Base-by-base conservation (phyloP, 2,113 vertebrate species). In the Coreoperca whiteheadi region DNA sequence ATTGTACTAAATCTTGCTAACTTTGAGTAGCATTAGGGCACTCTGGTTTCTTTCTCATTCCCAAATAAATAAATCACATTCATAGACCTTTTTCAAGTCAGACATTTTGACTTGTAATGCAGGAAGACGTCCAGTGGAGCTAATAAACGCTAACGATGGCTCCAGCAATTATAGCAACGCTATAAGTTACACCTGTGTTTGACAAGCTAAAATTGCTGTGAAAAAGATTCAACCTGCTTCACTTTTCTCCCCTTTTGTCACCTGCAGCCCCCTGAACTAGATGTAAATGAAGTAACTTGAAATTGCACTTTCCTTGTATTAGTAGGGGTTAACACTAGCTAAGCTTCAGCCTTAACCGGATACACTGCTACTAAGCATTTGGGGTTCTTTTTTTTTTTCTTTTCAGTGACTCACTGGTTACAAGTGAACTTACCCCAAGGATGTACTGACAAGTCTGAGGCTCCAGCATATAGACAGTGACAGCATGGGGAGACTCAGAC, bases 401-500 rank as follows among this genome's bases (percentile, higher is more conserved):
- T 61, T 77, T 20, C 23, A 37, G 23, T 32, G 41, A 79, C 64
- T 71, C 43, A 4, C 3, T 61, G 53, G 12, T 61, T 46, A 41
- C 46, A 50, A 61, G 74, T 59, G 12, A 87, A 95, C 97, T 68
- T 92, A 99, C 98, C 96, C 98, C 98, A 9, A 99, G 98, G 85
- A 99, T 95, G 88, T 99, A 99, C 20, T 99, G 98, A 92, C 98
- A 99, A 54, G 97, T 97, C 61, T 99, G 97, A 90, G 98, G 98
- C 85, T 99, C 98, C 84, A 99, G 88, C 97, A 99, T 98, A 85
- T 99, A 99, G 43, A 99, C 96, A 51, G 98, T 99, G 74, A 99
- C 98, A n/a, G 98, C 98, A 0, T 99, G 98, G 78, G 98, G 98
- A 69, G 98, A 99, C 77, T 99, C 98, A 0, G 98, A 99, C 91